Conservation (phyloP, 2,113 vertebrate species). For the Pyrgilauda ruficollis region DNA sequence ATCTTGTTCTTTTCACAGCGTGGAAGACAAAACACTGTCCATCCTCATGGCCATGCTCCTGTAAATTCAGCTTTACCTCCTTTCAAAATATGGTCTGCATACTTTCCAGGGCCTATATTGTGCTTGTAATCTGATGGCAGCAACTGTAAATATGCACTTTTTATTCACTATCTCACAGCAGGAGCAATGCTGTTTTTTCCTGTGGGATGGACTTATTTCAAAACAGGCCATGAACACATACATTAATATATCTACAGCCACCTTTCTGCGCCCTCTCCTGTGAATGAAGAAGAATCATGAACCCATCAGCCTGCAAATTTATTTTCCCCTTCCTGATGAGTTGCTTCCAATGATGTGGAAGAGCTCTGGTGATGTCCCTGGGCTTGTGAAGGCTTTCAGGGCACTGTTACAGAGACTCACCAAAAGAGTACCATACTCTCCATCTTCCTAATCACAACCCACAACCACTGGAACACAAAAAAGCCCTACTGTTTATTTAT, state of each 20-base stretch:
- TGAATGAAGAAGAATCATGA: neutral
- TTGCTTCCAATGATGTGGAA: neutral
- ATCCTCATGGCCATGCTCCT: neutral
- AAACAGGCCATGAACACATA: neutral
- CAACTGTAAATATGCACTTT: neutral
- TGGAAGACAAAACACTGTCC: neutral
- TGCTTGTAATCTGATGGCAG: neutral
- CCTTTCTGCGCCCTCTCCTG: neutral
- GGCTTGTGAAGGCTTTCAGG: neutral
- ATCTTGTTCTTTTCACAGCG: neutral
- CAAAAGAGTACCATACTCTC: neutral
- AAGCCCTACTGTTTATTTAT: neutral
- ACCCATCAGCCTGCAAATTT: neutral
- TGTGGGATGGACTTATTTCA: neutral
- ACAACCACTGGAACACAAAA: accelerated
- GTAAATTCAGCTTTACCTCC: neutral
- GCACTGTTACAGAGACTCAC: neutral
- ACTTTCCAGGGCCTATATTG: neutral
- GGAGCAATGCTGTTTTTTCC: neutral
- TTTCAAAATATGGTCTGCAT: neutral
- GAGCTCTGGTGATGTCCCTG: neutral
- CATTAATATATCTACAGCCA: neutral
- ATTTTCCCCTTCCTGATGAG: neutral
- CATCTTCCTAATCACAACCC: neutral
- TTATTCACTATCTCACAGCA: neutral